These are phyloP conservation scores for Danio tinwini DNA, from an alignment of 2,797 vertebrate genomes.

Conservation along the genomic window DNA sequence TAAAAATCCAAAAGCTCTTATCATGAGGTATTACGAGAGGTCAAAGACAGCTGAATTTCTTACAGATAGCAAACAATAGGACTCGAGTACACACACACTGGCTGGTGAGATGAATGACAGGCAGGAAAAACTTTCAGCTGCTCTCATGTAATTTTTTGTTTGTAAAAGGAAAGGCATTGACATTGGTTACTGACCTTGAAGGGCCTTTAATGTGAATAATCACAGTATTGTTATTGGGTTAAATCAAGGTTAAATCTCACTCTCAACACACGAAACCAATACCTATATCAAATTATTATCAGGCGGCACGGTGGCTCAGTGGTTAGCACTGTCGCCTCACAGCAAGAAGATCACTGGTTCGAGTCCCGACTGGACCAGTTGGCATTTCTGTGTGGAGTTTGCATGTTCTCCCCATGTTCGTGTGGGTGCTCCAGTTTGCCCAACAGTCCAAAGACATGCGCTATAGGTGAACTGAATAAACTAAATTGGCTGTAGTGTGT, in stretches of 20 bases:
- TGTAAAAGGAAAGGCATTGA: constrained; percentile 19
- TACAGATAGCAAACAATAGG: constrained; percentile 47
- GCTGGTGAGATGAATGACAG: constrained; percentile 35
- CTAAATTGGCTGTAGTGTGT: too few species aligned
- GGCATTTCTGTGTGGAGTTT: too few species aligned
- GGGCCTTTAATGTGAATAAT: neutral
- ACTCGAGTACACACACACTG: constrained; percentile 20
- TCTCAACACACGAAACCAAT: neutral
- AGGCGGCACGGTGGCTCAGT: too few species aligned
- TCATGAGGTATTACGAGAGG: constrained; percentile 47
- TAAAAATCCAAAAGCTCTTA: constrained; percentile 42
- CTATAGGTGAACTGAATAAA: too few species aligned
- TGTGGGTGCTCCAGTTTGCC: too few species aligned
- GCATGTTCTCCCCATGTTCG: too few species aligned
- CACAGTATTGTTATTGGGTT: constrained; percentile 2
- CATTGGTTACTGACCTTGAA: constrained; percentile 17
- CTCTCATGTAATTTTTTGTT: constrained; percentile 39
- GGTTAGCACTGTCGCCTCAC: too few species aligned
- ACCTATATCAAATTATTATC: neutral
- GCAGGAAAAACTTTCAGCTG: constrained; percentile 45
- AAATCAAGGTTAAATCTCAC: neutral
- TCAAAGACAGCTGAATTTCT: constrained; percentile 26
- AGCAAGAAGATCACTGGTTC: too few species aligned
- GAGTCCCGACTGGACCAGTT: too few species aligned
- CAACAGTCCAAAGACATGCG: too few species aligned